Evolutionary conservation across 2,113 vertebrate genomes (phyloP).

Genomic region (Anoura caudifer): DNA sequence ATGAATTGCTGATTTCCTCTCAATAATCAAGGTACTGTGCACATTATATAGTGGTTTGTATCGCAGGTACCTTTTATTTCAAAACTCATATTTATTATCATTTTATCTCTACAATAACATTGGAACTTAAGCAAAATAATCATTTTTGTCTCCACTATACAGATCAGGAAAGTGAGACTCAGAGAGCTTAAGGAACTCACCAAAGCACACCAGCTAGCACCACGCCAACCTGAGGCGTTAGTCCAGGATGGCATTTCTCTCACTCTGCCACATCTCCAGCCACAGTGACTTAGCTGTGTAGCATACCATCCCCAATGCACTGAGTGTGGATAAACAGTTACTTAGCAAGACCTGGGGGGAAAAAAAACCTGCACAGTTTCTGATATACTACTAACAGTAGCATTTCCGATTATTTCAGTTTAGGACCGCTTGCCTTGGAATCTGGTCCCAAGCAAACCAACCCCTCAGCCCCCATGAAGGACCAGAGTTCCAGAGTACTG

Average conservation of each 20-base stretch:
- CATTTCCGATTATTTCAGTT: neutral
- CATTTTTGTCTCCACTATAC: neutral
- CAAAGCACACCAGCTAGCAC: neutral
- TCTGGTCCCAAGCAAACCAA: neutral
- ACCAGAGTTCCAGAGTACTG: neutral
- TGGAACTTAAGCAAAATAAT: neutral
- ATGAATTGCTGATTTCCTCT: neutral
- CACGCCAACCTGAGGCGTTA: accelerated
- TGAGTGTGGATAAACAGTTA: constrained; percentile 81
- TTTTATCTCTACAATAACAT: neutral
- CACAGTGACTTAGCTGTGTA: constrained; percentile 74
- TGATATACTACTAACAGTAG: neutral
- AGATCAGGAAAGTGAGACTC: neutral
- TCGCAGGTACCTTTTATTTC: neutral
- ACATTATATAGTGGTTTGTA: neutral
- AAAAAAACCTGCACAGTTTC: neutral
- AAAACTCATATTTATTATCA: neutral
- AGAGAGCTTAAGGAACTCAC: neutral
- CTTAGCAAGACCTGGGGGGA: constrained; percentile 77
- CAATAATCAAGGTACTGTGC: neutral
- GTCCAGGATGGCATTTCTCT: neutral
- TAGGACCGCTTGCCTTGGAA: neutral
- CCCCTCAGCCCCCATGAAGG: neutral
- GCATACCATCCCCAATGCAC: constrained; percentile 73
- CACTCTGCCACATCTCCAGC: neutral